Evolutionary conservation across 2,888 invertebrate species (phyloP), one percentile per base, ranked within the genome.

Genomic region (Hydrotaea cyrtoneurina): DNA sequence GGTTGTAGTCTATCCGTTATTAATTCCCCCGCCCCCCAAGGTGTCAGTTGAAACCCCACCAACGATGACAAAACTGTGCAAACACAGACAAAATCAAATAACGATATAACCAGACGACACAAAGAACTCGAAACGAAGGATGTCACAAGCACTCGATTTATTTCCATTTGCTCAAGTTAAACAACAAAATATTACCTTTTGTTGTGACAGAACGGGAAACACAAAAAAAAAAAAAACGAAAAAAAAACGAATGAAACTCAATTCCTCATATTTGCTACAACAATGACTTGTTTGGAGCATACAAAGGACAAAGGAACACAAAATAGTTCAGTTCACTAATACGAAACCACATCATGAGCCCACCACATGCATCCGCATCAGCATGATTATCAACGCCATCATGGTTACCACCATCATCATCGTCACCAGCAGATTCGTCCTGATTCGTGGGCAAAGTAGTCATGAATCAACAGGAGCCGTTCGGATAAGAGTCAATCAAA

Each of bases 381-480:
- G 3, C 39, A 39, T 39, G 7, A 39, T 39, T 39, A 2, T 8
- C 19, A 55, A 0, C 19, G 21, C 0, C 23, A 15, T 31, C 31
- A 31, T 31, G 31, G 31, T n/a, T n/a, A n/a, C n/a, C 31, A 31
- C 7, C 31, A 7, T 31, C 2, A 7, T 31, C 7, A 31, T 2
- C 19, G 17, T 19, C 19, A 55, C 1, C 19, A 55, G 7, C 23
- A 15, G 59, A 23, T 23, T 26, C 59, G 23, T 26, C 26, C 21
- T 59, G 59, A 59, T 13, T 26, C 19, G 5, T 1, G 26, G 10
- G 23, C 15, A 59, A 13, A 11, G 1, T 13, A 10, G 0, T 13
- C 59, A 59, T 23, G 59, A 59, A 59, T 59, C 59, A 59, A 59
- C 59, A 59, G 59, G 26, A 59, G 50, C n/a, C n/a, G 50, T 50